phyloP scores from a whole-genome alignment of 2,888 invertebrate species.

The Lithophane leautieri region DNA sequence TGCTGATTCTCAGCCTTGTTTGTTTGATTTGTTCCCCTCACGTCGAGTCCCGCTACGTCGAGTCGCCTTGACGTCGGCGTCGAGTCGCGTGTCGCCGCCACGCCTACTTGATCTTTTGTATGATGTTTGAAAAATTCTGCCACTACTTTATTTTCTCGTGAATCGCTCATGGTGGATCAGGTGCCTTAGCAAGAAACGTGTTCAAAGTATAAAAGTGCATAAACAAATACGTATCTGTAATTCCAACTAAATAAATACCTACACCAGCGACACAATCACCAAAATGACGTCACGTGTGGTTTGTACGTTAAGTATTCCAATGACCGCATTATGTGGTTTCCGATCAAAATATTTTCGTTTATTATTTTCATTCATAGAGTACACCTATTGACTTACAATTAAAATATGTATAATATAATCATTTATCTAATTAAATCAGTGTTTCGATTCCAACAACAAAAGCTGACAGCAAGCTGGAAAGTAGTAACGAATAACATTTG shows the following conservation, averaged over 20 bases:
- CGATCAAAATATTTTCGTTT: slow-evolving; percentile 14
- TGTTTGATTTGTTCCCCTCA: too few species aligned
- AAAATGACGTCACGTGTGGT: slow-evolving; percentile 28
- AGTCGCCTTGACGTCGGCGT: too few species aligned
- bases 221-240: slow-evolving; percentile 1
- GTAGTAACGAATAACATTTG: too few species aligned
- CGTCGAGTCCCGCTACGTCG: too few species aligned
- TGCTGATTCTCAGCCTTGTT: too few species aligned
- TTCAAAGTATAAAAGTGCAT: neutral
- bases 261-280: neutral
- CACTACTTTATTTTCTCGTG: too few species aligned
- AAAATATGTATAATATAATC: too few species aligned
- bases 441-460: neutral
- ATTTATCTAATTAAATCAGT: neutral
- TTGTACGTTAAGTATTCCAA: slow-evolving; percentile 16
- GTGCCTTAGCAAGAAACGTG: neutral
- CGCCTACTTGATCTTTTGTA: too few species aligned
- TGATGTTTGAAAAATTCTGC: too few species aligned
- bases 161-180: too few species aligned
- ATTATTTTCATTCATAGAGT: neutral
- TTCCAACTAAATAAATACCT: neutral
- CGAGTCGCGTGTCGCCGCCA: too few species aligned
- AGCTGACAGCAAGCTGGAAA: neutral
- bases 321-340: slow-evolving; percentile 35
- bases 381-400: neutral